These are phyloP conservation scores for Myiozetetes cayanensis DNA, from an alignment of 2,113 vertebrate genomes.

Conservation along the genomic window DNA sequence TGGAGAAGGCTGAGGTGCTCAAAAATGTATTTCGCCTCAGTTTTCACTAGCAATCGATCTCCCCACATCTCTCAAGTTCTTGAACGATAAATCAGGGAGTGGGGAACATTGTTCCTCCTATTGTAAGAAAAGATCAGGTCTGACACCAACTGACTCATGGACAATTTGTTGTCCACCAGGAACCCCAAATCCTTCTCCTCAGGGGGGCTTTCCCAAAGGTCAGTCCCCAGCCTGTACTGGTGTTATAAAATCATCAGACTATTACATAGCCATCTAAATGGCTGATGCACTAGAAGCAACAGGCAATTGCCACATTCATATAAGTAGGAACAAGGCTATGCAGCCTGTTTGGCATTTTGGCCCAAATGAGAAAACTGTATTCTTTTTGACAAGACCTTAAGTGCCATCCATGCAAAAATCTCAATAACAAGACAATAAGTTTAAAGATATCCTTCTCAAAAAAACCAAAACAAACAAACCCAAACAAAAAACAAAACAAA, in stretches of 20 bases:
- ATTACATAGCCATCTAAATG: neutral
- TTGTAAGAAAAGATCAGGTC: neutral
- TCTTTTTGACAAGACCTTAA: neutral
- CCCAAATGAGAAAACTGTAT: neutral
- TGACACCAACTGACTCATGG: neutral
- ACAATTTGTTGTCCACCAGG: neutral
- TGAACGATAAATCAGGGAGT: neutral
- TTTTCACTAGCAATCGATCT: neutral
- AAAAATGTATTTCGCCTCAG: neutral
- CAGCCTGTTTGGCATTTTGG: neutral
- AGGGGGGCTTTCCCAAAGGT: neutral
- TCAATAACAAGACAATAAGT: neutral
- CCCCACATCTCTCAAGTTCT: neutral
- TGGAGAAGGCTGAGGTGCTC: neutral
- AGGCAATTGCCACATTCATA: neutral
- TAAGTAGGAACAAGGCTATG: neutral
- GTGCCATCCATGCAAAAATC: neutral
- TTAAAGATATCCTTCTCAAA: neutral
- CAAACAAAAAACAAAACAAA: neutral
- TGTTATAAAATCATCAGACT: neutral
- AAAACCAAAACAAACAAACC: neutral
- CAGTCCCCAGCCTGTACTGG: neutral
- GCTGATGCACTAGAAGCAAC: neutral
- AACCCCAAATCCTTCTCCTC: neutral
- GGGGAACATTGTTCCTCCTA: neutral